These are phyloP conservation scores for Napeogenes sylphis DNA, from an alignment of 2,888 invertebrate genomes.

Conservation along the genomic window DNA sequence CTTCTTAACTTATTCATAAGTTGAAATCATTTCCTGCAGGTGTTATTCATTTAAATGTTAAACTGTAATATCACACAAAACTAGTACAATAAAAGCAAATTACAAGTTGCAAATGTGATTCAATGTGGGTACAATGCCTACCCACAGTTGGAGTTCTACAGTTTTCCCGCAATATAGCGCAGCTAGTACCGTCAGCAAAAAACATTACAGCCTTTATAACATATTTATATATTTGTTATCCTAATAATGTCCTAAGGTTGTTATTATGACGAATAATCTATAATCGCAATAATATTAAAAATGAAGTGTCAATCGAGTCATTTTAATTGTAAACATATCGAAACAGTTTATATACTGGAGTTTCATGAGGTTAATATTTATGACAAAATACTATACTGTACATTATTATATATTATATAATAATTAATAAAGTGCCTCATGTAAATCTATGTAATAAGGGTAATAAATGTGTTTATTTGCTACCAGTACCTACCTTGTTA, in stretches of 20 bases:
- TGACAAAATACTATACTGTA: no score
- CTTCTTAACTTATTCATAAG: not conserved
- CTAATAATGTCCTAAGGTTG: not conserved
- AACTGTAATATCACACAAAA: slow-evolving; percentile 12
- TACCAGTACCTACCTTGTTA: slow-evolving; percentile 15
- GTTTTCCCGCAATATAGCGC: slow-evolving; percentile 23
- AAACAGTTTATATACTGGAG: no score
- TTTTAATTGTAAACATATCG: no score
- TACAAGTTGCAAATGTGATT: slow-evolving; percentile 26
- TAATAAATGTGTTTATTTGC: slow-evolving; percentile 5
- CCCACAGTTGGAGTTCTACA: slow-evolving; percentile 16
- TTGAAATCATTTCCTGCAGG: not conserved
- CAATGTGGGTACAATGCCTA: slow-evolving; percentile 21
- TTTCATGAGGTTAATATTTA: no score
- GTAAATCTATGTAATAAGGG: not conserved
- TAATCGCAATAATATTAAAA: not conserved
- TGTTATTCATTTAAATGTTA: slow-evolving; percentile 17
- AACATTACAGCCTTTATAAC: not conserved
- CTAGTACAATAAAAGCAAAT: slow-evolving; percentile 25
- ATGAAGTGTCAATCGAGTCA: no score
- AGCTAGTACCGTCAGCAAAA: slow-evolving; percentile 16
- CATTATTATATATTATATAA: not conserved
- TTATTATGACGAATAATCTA: no score
- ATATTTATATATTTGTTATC: not conserved
- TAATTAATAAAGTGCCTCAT: not conserved